These are phyloP conservation scores for Malurus alboscapulatus DNA, from an alignment of 2,113 vertebrate genomes.

Conservation along the genomic window DNA sequence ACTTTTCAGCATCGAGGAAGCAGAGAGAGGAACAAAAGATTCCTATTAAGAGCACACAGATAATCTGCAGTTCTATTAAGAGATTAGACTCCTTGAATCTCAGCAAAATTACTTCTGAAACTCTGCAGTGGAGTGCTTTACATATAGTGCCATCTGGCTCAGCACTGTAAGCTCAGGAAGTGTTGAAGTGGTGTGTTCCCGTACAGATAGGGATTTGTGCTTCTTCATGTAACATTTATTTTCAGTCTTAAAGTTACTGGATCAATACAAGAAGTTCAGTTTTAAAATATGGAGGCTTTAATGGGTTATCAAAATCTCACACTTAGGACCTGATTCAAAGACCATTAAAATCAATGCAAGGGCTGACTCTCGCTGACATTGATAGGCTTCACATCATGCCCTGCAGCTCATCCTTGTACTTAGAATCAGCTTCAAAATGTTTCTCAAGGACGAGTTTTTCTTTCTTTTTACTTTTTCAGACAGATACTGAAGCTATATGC, in stretches of 20 bases:
- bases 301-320: background rate
- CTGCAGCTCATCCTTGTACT: background rate
- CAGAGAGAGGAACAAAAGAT: background rate
- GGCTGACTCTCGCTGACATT: background rate
- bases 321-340: background rate
- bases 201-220: background rate
- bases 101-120: conserved; percentile 3
- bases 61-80: background rate
- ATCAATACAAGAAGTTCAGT: background rate
- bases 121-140: background rate
- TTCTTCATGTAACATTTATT: background rate
- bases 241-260: background rate
- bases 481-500: background rate
- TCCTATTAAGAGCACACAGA: background rate
- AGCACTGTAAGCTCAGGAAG: background rate
- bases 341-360: background rate
- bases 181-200: background rate
- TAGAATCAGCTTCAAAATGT: background rate
- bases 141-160: background rate
- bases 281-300: background rate
- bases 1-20: background rate
- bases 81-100: conserved; percentile 1
- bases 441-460: background rate
- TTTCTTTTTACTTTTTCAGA: background rate
- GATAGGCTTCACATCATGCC: background rate